phyloP scores from a whole-genome alignment of 1,140 invertebrate genomes.

The Pararge aegeria region DNA sequence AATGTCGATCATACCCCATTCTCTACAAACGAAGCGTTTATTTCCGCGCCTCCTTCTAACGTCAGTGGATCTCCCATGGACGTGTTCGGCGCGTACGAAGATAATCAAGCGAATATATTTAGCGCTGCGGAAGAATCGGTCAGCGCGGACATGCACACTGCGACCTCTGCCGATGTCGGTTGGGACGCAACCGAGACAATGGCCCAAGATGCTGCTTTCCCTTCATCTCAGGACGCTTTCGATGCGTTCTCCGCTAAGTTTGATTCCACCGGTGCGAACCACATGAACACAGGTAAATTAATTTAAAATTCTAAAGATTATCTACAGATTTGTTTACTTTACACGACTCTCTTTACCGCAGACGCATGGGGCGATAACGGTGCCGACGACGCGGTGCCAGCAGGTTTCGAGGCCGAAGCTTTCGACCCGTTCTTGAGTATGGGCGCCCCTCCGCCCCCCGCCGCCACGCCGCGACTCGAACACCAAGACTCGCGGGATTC shows the following conservation, averaged over 20 bases:
- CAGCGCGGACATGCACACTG: background rate
- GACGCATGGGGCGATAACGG: constrained; percentile 82
- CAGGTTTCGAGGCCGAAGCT: constrained; percentile 86
- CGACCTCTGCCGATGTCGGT: constrained; percentile 26
- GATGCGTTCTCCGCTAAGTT: constrained; percentile 91
- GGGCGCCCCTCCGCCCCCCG: constrained; percentile 86
- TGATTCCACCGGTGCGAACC: constrained; percentile 81
- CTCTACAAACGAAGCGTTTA: constrained; percentile 3
- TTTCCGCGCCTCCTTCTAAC: constrained; percentile 1
- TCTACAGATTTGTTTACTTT: background rate
- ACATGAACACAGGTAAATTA: constrained; percentile 51
- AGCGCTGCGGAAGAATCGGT: background rate
- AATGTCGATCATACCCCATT: constrained; percentile 31
- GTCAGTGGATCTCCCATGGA: constrained; percentile 19
- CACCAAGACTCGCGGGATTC: constrained; percentile 87
- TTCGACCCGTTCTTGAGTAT: constrained; percentile 92
- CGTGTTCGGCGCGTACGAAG: constrained; percentile 24
- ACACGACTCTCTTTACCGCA: constrained; percentile 14
- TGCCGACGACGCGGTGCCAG: constrained; percentile 59
- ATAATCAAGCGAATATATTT: constrained; percentile 30
- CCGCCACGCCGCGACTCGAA: constrained; percentile 80
- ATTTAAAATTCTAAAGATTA: background rate
- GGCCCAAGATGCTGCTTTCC: constrained; percentile 62
- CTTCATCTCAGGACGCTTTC: constrained; percentile 77
- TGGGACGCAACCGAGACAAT: constrained; percentile 37